Evolutionary conservation across 1,140 invertebrate genomes (phyloP).

Genomic region (Sinella curviseta): DNA sequence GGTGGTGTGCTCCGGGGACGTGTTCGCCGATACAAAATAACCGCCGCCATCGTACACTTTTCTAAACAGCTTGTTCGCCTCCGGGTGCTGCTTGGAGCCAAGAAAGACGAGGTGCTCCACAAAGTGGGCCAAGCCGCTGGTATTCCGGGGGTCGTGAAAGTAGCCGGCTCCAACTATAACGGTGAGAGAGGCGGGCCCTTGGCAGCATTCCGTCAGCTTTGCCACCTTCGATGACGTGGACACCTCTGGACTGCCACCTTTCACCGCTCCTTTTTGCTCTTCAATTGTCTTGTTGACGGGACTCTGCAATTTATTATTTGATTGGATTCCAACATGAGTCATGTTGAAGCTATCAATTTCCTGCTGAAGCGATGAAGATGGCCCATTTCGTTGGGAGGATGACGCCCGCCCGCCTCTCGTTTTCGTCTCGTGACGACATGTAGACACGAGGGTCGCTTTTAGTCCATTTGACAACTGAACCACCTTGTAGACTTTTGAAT

Average conservation of each 20-base stretch:
- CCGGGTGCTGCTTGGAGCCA: constrained; percentile 16
- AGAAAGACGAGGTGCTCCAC: constrained; percentile 26
- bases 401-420: background rate
- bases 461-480: constrained; percentile 18
- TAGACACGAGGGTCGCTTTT: background rate
- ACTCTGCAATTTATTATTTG: background rate
- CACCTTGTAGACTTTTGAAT: constrained; percentile 1
- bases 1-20: background rate
- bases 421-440: background rate
- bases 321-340: background rate
- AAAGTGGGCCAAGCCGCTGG: constrained; percentile 27
- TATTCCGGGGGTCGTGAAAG: constrained; percentile 18
- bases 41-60: background rate
- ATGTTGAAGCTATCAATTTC: constrained; percentile 20
- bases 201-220: background rate
- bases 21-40: background rate
- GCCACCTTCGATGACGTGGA: background rate
- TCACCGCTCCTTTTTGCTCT: background rate
- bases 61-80: background rate
- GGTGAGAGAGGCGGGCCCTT: background rate
- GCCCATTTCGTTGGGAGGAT: no score
- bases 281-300: no score
- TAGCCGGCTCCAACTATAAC: constrained; percentile 15
- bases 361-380: background rate
- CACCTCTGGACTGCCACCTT: background rate